phyloP scores from a whole-genome alignment of 2,888 invertebrate species.

The Cheilosia grossa region DNA sequence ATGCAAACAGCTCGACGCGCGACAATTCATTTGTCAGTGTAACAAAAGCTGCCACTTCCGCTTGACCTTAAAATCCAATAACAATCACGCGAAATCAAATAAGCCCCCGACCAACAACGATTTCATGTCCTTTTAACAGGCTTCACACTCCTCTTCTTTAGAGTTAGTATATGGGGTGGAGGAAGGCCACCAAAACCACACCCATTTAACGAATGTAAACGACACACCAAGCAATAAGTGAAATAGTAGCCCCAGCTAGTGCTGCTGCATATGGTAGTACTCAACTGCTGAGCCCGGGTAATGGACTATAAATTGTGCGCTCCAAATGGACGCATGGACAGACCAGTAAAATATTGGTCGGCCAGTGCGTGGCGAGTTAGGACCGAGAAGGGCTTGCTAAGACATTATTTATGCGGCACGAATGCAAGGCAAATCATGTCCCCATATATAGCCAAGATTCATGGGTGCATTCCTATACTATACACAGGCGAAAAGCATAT shows the following conservation, averaged over 20 bases:
- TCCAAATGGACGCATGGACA: conserved; percentile 65
- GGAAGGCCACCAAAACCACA: background rate
- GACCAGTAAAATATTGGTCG: conserved; percentile 60
- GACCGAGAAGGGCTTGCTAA: background rate
- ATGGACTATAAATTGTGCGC: conserved; percentile 67
- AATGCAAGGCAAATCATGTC: conserved; percentile 11
- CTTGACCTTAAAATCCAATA: conserved; percentile 53
- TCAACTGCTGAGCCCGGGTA: conserved; percentile 52
- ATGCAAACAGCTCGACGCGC: background rate
- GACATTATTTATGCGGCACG: conserved; percentile 28
- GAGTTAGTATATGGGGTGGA: background rate
- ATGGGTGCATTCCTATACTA: background rate
- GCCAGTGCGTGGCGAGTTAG: conserved; percentile 43
- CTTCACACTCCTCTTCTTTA: conserved; percentile 42
- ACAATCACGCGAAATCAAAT: conserved; percentile 66
- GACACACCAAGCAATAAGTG: conserved; percentile 51
- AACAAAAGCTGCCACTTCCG: background rate
- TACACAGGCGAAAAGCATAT: background rate
- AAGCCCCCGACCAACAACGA: conserved; percentile 28
- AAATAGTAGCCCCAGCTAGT: conserved; percentile 40
- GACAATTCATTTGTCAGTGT: conserved; percentile 18
- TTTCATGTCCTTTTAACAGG: conserved; percentile 61
- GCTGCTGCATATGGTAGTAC: background rate
- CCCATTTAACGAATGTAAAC: conserved; percentile 53
- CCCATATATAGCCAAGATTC: background rate